These are phyloP conservation scores for Hyla sarda DNA, from an alignment of 2,113 vertebrate species.

Conservation along the genomic window DNA sequence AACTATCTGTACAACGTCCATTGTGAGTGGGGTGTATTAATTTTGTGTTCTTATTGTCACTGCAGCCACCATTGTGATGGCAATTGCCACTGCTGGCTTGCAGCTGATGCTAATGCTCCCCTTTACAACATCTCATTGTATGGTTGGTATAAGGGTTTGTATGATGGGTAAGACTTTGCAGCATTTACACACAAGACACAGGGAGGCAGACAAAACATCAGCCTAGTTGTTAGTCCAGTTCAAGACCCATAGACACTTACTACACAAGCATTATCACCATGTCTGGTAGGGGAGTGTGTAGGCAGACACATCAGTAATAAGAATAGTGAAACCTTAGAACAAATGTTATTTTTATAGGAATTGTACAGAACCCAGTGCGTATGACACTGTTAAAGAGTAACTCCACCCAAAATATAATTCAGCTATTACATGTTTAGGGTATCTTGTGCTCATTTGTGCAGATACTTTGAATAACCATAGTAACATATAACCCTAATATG, in stretches of 20 bases:
- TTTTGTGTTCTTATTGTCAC: constrained; percentile 99
- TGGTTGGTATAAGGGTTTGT: constrained; percentile 99
- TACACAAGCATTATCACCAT: background rate
- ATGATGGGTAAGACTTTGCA: constrained; percentile 93
- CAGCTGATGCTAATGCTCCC: constrained; percentile 99
- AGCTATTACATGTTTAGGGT: background rate
- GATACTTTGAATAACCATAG: background rate
- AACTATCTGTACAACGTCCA: constrained; percentile 60
- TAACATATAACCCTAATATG: background rate
- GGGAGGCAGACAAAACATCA: background rate
- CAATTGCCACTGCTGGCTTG: constrained; percentile 96
- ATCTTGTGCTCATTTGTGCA: background rate
- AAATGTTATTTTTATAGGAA: background rate
- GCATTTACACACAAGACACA: constrained; percentile 58
- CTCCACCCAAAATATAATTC: background rate
- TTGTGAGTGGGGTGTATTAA: constrained; percentile 86
- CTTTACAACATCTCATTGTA: constrained; percentile 99
- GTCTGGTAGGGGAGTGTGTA: background rate
- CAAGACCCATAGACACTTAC: background rate
- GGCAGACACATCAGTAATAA: background rate
- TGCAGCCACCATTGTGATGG: constrained; percentile 99
- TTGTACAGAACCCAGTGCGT: background rate
- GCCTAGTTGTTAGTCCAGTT: background rate
- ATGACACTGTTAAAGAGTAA: background rate
- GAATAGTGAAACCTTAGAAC: background rate